Conservation (phyloP, 2,888 invertebrate species). For the Allolobophora icterica region DNA sequence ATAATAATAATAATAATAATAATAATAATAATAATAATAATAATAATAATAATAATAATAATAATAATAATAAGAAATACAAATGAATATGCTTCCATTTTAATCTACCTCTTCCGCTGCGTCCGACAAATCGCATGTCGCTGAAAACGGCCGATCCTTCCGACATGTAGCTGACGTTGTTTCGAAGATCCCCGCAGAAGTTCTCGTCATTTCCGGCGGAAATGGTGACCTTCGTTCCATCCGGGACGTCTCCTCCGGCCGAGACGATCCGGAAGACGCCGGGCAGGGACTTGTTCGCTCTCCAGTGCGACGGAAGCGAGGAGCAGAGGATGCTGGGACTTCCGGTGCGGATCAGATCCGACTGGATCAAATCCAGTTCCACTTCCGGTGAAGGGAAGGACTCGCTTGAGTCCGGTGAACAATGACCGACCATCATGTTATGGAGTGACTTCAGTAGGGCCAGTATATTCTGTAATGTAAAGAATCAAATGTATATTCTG, state of each 20-base stretch:
- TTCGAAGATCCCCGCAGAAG: constrained; percentile 88
- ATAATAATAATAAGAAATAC: too few species aligned
- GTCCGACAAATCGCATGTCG: constrained; percentile 94
- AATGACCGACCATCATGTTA: neutral
- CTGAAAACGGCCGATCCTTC: constrained; percentile 96
- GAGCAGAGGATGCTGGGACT: constrained; percentile 96
- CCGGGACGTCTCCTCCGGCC: constrained; percentile 79
- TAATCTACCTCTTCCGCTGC: constrained; percentile 93
- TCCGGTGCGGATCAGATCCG: constrained; percentile 79
- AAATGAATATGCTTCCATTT: too few species aligned
- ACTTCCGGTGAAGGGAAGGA: neutral
- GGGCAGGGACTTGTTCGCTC: constrained; percentile 96
- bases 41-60: too few species aligned
- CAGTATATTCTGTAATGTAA: neutral
- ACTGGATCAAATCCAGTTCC: neutral
- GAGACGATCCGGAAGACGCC: constrained; percentile 83
- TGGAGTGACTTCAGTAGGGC: neutral
- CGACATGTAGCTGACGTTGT: constrained; percentile 90
- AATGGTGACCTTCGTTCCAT: constrained; percentile 93
- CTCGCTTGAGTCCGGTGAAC: neutral
- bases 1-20: too few species aligned
- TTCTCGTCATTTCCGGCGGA: constrained; percentile 97
- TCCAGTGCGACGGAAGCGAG: constrained; percentile 90
- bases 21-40: too few species aligned
- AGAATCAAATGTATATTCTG: neutral